These are phyloP conservation scores for Hypomecis atomaria DNA, from an alignment of 2,888 invertebrate genomes.

Conservation along the genomic window DNA sequence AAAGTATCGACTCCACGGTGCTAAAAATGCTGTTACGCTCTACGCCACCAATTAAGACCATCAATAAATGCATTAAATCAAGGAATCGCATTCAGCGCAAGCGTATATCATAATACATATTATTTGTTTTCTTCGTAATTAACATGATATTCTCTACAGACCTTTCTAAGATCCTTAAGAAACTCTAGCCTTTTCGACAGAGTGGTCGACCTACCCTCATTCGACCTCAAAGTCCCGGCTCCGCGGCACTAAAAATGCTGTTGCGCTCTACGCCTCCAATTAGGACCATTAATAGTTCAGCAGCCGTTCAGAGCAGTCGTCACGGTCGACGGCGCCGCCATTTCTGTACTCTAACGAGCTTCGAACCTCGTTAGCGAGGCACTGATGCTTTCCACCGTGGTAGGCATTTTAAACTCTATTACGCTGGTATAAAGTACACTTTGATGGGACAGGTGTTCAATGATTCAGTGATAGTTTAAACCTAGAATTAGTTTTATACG, in stretches of 20 bases:
- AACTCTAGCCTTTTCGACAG: neutral
- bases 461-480: slow-evolving; percentile 1
- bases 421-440: slow-evolving; percentile 8
- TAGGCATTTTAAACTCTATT: slow-evolving; percentile 17
- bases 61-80: no score
- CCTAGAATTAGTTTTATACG: neutral
- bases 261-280: slow-evolving; percentile 24
- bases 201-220: neutral
- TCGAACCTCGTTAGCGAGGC: slow-evolving; percentile 51
- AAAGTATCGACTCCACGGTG: no score
- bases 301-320: slow-evolving; percentile 42
- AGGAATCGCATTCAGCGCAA: no score
- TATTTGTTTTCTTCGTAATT: no score
- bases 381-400: slow-evolving; percentile 7
- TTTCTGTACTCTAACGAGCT: slow-evolving; percentile 48
- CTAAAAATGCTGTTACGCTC: no score
- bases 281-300: slow-evolving; percentile 43
- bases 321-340: slow-evolving; percentile 44
- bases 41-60: no score
- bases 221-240: neutral
- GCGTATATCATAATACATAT: no score
- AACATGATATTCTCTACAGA: no score
- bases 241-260: slow-evolving; percentile 13
- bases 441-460: neutral
- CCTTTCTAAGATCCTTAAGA: no score